Evolutionary conservation across 2,113 vertebrate species (phyloP).

Genomic region (Chauna torquata): DNA sequence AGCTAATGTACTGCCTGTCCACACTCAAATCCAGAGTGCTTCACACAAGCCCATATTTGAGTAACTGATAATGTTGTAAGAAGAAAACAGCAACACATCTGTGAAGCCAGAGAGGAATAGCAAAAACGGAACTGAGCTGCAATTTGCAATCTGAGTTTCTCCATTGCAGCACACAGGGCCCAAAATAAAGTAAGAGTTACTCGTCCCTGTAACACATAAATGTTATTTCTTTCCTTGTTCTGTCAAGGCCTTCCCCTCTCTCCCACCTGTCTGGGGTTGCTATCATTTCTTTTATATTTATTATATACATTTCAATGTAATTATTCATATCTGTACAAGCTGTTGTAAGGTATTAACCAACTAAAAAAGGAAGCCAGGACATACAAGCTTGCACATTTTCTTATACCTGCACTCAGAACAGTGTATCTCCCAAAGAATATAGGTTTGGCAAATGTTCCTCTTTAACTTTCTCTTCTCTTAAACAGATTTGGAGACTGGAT

Average conservation of each 20-base stretch:
- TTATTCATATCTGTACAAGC: background rate
- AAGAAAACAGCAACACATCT: background rate
- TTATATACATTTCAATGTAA: background rate
- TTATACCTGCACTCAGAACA: background rate
- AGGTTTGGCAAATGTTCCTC: background rate
- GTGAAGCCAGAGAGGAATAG: background rate
- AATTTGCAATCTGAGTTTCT: background rate
- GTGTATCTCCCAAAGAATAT: background rate
- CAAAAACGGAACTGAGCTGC: background rate
- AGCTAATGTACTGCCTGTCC: slow-evolving; percentile 41
- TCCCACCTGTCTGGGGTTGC: no score
- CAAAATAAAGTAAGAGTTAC: background rate
- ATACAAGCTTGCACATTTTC: background rate
- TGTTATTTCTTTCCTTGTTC: background rate
- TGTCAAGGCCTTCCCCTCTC: background rate
- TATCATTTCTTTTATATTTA: no score
- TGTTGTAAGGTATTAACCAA: background rate
- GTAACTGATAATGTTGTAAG: background rate
- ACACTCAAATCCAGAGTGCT: slow-evolving; percentile 12
- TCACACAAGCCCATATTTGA: background rate
- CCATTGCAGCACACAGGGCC: background rate
- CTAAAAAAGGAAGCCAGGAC: background rate
- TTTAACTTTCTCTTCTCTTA: background rate
- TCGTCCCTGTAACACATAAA: background rate
- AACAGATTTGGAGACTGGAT: background rate